Conservation (phyloP, 2,888 invertebrate species). For the Cerastis rubricosa region DNA sequence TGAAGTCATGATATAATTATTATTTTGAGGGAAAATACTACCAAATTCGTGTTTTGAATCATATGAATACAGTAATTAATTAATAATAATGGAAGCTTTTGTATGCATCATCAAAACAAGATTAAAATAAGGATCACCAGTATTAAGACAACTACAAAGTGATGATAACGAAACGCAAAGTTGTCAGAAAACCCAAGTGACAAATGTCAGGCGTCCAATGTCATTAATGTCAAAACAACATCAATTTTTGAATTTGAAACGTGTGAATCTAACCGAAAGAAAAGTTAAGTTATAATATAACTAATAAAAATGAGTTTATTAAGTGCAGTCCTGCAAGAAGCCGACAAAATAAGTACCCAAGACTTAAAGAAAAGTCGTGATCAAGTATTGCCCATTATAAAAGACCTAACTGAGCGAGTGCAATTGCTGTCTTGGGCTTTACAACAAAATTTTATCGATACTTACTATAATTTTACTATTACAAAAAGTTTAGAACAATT, state of each 20-base stretch:
- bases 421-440: conserved; percentile 85
- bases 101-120: too few relatives aligned
- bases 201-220: neutral
- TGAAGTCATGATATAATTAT: neutral
- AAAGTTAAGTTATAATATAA: conserved; percentile 31
- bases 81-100: neutral
- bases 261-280: conserved; percentile 58
- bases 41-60: neutral
- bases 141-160: neutral
- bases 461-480: conserved; percentile 80
- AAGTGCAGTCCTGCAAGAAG: conserved; percentile 83
- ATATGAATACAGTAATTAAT: neutral
- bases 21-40: neutral
- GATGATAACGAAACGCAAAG: conserved; percentile 19
- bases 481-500: conserved; percentile 86
- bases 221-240: conserved; percentile 41
- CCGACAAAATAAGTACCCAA: conserved; percentile 78
- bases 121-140: neutral
- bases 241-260: conserved; percentile 55
- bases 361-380: conserved; percentile 81
- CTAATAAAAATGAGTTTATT: conserved; percentile 82
- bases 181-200: conserved; percentile 7
- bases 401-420: conserved; percentile 82
- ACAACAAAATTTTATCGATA: conserved; percentile 84
- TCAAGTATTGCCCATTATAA: conserved; percentile 77